Evolutionary conservation across 2,113 vertebrate genomes (phyloP).

Genomic region (Todiramphus chloris): DNA sequence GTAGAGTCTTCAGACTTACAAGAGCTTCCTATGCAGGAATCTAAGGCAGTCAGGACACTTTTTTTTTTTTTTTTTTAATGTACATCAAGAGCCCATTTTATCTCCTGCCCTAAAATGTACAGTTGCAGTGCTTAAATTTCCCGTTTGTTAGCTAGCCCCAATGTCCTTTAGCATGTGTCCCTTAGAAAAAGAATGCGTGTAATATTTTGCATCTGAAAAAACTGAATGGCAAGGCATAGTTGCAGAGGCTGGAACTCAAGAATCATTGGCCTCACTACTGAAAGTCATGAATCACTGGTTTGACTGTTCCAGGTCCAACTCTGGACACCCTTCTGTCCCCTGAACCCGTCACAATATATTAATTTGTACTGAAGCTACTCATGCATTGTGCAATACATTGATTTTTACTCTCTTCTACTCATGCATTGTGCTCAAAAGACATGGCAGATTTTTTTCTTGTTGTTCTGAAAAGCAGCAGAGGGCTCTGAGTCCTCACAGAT

Average conservation of each 20-base stretch:
- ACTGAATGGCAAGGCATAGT: neutral
- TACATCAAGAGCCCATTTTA: neutral
- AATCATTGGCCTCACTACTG: constrained; percentile 24
- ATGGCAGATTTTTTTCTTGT: neutral
- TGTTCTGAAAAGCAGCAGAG: neutral
- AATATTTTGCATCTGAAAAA: constrained; percentile 21
- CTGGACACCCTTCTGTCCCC: neutral
- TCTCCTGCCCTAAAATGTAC: neutral
- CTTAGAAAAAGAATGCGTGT: neutral
- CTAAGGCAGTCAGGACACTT: neutral
- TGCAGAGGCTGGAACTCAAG: constrained; percentile 9
- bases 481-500: neutral
- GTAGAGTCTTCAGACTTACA: neutral
- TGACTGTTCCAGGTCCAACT: constrained; percentile 31
- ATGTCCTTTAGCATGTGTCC: neutral
- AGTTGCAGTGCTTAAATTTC: neutral
- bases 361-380: constrained; percentile 10
- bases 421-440: neutral
- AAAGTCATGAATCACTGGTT: constrained; percentile 19
- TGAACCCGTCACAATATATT: constrained; percentile 18
- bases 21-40: neutral
- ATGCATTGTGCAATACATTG: constrained; percentile 20
- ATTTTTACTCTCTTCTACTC: neutral
- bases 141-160: neutral
- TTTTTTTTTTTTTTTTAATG: neutral